Percentiles rank a stretch among this genome's conserved stretches.
Conservation (phyloP, 2,888 invertebrate genomes). For the Nomada hirtipes region DNA sequence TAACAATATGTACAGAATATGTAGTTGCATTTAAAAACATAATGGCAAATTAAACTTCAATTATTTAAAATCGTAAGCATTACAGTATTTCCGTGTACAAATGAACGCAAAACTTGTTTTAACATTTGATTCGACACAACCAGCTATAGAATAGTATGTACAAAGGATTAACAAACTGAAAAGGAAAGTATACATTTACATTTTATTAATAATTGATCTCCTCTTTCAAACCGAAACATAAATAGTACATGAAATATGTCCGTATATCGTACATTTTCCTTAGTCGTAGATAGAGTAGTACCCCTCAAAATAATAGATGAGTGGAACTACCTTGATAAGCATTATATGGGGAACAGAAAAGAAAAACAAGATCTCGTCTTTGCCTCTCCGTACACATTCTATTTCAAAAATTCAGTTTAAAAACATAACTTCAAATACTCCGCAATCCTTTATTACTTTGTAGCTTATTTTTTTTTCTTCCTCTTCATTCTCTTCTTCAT, state of each 20-base stretch:
- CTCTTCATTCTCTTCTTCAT: slow-evolving; percentile 76
- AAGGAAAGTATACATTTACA: slow-evolving; percentile 72
- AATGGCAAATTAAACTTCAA: background rate
- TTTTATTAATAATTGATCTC: slow-evolving; percentile 76
- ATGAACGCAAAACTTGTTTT: background rate
- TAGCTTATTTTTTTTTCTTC: slow-evolving; percentile 77
- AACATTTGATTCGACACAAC: background rate
- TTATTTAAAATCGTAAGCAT: background rate
- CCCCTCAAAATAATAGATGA: slow-evolving; percentile 48
- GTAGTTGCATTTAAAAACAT: background rate
- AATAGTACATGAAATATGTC: slow-evolving; percentile 74
- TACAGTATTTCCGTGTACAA: background rate
- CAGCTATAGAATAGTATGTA: slow-evolving; percentile 18
- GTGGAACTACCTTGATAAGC: slow-evolving; percentile 56
- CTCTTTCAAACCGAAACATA: slow-evolving; percentile 74
- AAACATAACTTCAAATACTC: slow-evolving; percentile 83
- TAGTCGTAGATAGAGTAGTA: slow-evolving; percentile 53
- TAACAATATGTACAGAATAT: background rate
- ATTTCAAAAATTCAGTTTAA: slow-evolving; percentile 83
- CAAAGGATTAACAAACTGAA: slow-evolving; percentile 63
- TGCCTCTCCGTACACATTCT: slow-evolving; percentile 83
- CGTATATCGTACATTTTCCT: slow-evolving; percentile 69
- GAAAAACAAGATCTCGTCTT: slow-evolving; percentile 71
- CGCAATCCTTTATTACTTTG: slow-evolving; percentile 81
- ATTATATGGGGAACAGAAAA: slow-evolving; percentile 64